Evolutionary conservation across 2,888 invertebrate species (phyloP), one percentile per base, ranked within the genome.

Genomic region (Frankliniella fusca): DNA sequence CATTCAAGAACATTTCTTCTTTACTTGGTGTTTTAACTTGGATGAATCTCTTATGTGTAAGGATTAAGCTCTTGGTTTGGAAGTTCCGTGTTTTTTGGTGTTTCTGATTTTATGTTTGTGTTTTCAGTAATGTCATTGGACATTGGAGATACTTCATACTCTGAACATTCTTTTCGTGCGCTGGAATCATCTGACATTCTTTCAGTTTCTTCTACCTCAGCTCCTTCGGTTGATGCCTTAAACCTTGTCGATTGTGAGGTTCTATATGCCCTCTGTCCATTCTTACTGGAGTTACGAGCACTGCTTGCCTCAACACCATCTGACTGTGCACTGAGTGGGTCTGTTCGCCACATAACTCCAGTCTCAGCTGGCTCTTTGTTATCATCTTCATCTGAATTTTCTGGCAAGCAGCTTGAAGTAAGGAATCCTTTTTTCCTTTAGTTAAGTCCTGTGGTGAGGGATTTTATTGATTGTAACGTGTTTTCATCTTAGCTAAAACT

Each of bases 1-100:
- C 27, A 76, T 76, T 27, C 70, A 76, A 76, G 70, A 76, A 12
- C 9, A 12, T 27, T 76, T 76, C 27, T 76, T 76, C 27, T 76
- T 27, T 27, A 27, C 70, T 7, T 76, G 70, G 70, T 76, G 70
- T 76, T 76, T 76, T 27, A 76, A 76, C 27, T 76, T 76, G 27
- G 70, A 76, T 76, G 70, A 76, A 76, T 27, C 70, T 27, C 70
- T 76, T 23, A 23, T 76, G 70, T 23, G 70, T 76, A 76, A 27
- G 70, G 23, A 76, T 10, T 27, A 20, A 20, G 18, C 12, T 15
- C 18, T 0, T 61, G 54, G 15, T 61, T 61, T 15, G 1, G 23
- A 23, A 23, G 70, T 23, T n/a, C 12, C 27, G 8, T 27, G 10
- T 12, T 76, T 76, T 23, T 12, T 23, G 12, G 3, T 27, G 27